Base-by-base conservation (phyloP, 2,888 invertebrate genomes). In the Meiosimyza platycephala region DNA sequence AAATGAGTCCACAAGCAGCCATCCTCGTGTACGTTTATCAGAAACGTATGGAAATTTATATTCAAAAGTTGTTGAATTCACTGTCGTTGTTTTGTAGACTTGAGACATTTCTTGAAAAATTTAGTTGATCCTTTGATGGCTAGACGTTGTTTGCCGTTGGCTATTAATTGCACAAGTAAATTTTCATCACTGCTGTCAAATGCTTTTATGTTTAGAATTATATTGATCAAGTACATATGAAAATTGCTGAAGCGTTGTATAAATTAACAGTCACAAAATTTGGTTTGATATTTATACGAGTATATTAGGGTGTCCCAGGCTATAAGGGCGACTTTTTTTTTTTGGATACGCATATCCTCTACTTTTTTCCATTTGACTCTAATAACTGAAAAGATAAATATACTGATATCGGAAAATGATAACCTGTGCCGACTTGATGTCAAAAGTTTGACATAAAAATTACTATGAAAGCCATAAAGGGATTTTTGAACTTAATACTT, bases 1-100 rank as follows among this genome's bases (percentile, higher is more conserved):
- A 1, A 95, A 95, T 0, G 95, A 95, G 80, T 94, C 93, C 72
- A 96, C 95, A 80, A 96, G 87, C 0, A 92, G 91, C 95, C 95
- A 96, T 87, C 94, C 93, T 89, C 91, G 92, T 50, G 95, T 94
- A 82, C 95, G 89, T 78, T 91, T 89, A 85, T 96, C 96, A 22
- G 79, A 78, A 60, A 82, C 82, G 50, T 76, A 80, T 2, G 73
- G 60, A 64, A 74, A 64, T 33, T 70, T 63, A 72, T 70, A 72
- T 16, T 33, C 11, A 16, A 52, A 60, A 12, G 13, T 18, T 18
- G 40, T 22, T 18, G 18, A n/a, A 5, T n/a, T 12, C 28, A 40
- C 28, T 52, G 48, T 1, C n/a, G 52, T 52, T 16, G 28, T 63
- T 6, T 5, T 72, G n/a, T 65, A 50, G 13, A 33, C 40, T 6